Evolutionary conservation across 1,140 invertebrate species (phyloP).

Genomic region (Caenorhabditis elegans): WBcel235 BX284604.4:260501-261000

Average conservation of each 20-base stretch:
- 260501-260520: too few species aligned
- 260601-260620: too few species aligned
- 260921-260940: neutral
- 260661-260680: constrained; percentile 37
- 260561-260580: too few species aligned
- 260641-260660: too few species aligned
- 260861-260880: too few species aligned
- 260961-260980: too few species aligned
- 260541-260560: too few species aligned
- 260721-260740: constrained; percentile 55
- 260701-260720: constrained; percentile 64
- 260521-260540: too few species aligned
- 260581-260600: too few species aligned
- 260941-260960: too few species aligned
- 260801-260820: constrained; percentile 9
- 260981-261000: too few species aligned
- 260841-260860: neutral
- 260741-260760: constrained; percentile 54
- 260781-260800: neutral
- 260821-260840: neutral
- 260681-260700: constrained; percentile 61
- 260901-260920: neutral
- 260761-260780: constrained; percentile 25
- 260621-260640: too few species aligned
- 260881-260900: neutral